phyloP scores from a whole-genome alignment of 2,888 invertebrate genomes.

The Tenodera sinensis region DNA sequence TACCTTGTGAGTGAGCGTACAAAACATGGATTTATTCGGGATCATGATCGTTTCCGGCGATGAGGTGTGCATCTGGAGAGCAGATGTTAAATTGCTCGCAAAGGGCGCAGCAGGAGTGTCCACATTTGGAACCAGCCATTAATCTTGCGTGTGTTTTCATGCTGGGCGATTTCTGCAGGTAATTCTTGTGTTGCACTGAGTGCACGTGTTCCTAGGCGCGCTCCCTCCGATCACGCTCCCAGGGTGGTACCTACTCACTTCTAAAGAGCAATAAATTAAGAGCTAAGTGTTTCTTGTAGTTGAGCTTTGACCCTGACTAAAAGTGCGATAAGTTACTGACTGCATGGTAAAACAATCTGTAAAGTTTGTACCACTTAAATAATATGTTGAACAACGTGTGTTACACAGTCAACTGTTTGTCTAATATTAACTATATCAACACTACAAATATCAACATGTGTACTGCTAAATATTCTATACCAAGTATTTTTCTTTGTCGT shows the following conservation, averaged over 20 bases:
- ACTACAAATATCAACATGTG: no score
- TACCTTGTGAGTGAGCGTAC: no score
- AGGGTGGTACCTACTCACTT: background rate
- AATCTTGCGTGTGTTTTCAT: background rate
- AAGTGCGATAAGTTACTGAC: background rate
- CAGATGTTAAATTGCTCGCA: background rate
- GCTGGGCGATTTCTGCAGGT: background rate
- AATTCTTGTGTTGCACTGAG: background rate
- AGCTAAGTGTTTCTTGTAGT: background rate
- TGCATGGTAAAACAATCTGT: background rate
- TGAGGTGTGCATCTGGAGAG: background rate
- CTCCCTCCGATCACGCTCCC: background rate
- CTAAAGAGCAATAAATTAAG: background rate
- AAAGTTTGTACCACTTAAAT: background rate
- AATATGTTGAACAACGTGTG: no score
- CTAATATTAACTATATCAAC: no score
- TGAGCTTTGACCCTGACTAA: background rate
- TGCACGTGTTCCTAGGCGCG: background rate
- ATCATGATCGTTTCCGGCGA: background rate
- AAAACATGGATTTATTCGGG: background rate
- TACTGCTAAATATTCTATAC: no score
- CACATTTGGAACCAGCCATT: background rate
- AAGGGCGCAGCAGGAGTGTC: background rate
- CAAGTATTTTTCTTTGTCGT: no score
- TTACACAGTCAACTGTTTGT: no score